Percentiles rank a stretch among this genome's conserved stretches.
These are phyloP conservation scores for Melitaea cinxia DNA, from an alignment of 1,140 invertebrate genomes.

Conservation along the genomic window DNA sequence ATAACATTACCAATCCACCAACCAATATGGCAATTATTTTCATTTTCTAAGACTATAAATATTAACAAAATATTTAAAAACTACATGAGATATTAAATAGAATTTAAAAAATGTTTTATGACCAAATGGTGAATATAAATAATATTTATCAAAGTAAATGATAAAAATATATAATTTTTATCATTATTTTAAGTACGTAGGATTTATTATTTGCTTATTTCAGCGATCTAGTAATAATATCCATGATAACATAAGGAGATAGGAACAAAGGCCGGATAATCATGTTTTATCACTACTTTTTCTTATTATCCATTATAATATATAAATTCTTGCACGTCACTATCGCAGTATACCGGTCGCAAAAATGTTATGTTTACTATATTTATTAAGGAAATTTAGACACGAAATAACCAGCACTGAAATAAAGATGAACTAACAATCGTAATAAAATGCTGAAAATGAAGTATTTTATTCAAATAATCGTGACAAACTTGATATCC, in stretches of 20 bases:
- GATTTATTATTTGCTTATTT: background rate
- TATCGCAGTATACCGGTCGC: constrained; percentile 18
- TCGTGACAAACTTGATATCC: constrained; percentile 19
- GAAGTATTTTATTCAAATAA: constrained; percentile 20
- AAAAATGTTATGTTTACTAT: constrained; percentile 9
- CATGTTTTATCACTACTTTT: constrained; percentile 11
- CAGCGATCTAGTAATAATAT: background rate
- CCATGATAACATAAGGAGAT: background rate
- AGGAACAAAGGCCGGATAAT: background rate
- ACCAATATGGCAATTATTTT: too few species aligned
- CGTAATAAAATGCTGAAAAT: background rate
- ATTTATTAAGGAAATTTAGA: background rate
- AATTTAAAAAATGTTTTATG: too few species aligned
- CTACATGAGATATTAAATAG: too few species aligned
- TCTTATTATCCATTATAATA: background rate
- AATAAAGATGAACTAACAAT: background rate
- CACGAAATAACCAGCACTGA: background rate
- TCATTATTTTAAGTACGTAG: background rate
- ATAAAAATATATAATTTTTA: background rate
- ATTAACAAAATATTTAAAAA: too few species aligned
- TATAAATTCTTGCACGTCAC: constrained; percentile 19
- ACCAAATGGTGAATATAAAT: too few species aligned
- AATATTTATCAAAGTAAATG: too few species aligned
- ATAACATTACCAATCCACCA: too few species aligned
- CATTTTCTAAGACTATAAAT: too few species aligned